A percentile compares a stretch with the other conserved stretches of the same genome.
These are phyloP conservation scores for Siniperca chuatsi DNA, from an alignment of 2,113 vertebrate genomes.

Conservation along the genomic window DNA sequence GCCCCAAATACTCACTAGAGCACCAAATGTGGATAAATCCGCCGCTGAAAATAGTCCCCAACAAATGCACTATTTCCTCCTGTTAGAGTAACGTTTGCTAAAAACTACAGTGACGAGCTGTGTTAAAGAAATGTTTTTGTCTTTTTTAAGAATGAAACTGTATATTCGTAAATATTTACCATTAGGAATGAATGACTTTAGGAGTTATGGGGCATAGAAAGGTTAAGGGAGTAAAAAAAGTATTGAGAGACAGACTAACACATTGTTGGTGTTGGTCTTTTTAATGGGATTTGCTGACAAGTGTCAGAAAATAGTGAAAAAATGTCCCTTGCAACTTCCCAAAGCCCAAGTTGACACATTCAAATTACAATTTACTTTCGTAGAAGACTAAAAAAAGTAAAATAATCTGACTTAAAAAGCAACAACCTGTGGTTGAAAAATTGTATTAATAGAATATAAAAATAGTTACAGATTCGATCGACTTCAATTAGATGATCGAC, in stretches of 20 bases:
- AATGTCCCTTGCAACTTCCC: too few relatives aligned
- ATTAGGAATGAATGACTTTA: background rate
- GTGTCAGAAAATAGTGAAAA: too few relatives aligned
- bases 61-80: background rate
- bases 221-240: background rate
- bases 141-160: too few relatives aligned
- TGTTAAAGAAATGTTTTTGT: background rate
- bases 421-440: too few relatives aligned
- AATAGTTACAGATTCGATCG: too few relatives aligned
- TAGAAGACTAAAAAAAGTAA: too few relatives aligned
- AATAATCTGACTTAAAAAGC: too few relatives aligned
- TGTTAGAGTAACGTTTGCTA: background rate
- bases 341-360: too few relatives aligned
- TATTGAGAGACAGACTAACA: background rate
- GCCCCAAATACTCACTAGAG: background rate
- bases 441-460: too few relatives aligned
- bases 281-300: background rate
- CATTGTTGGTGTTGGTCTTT: background rate
- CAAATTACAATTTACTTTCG: too few relatives aligned
- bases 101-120: background rate
- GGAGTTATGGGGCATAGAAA: background rate
- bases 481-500: too few relatives aligned
- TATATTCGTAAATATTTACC: background rate
- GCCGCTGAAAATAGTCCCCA: background rate
- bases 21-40: background rate